A percentile compares a stretch with the other conserved stretches of the same genome.
Conservation (phyloP, 2,113 vertebrate genomes). For the Phyllostomus hastatus region DNA sequence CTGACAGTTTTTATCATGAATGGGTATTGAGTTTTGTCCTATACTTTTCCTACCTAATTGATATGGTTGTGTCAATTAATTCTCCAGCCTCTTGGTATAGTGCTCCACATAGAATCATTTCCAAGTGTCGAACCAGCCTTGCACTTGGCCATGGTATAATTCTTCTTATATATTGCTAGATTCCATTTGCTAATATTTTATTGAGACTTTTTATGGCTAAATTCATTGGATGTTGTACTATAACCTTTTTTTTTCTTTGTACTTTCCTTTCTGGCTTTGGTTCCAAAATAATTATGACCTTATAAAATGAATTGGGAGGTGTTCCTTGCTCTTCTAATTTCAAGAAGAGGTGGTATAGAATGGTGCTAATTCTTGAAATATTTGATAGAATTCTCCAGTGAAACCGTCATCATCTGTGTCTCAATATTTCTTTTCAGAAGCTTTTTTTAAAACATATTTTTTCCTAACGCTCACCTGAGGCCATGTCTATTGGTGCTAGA, state of each 20-base stretch:
- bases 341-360: neutral
- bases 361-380: conserved; percentile 9
- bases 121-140: neutral
- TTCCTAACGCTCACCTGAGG: too few relatives aligned
- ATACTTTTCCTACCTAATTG: neutral
- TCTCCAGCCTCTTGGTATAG: neutral
- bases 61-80: neutral
- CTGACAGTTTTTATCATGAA: neutral
- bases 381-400: neutral
- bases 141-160: neutral
- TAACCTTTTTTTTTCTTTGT: neutral
- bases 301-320: neutral
- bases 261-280: neutral
- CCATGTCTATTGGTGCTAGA: too few relatives aligned
- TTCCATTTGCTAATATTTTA: neutral
- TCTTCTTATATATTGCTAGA: neutral
- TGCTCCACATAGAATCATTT: neutral
- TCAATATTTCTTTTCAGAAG: neutral
- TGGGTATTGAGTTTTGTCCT: neutral
- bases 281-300: neutral
- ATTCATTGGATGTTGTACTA: neutral
- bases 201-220: neutral
- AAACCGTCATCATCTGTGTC: neutral
- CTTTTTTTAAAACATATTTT: too few relatives aligned
- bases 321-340: neutral